A percentile compares a stretch with the other conserved stretches of the same genome.
These are phyloP conservation scores for Drosophila mulleri DNA, from an alignment of 2,888 invertebrate species.

Conservation along the genomic window DNA sequence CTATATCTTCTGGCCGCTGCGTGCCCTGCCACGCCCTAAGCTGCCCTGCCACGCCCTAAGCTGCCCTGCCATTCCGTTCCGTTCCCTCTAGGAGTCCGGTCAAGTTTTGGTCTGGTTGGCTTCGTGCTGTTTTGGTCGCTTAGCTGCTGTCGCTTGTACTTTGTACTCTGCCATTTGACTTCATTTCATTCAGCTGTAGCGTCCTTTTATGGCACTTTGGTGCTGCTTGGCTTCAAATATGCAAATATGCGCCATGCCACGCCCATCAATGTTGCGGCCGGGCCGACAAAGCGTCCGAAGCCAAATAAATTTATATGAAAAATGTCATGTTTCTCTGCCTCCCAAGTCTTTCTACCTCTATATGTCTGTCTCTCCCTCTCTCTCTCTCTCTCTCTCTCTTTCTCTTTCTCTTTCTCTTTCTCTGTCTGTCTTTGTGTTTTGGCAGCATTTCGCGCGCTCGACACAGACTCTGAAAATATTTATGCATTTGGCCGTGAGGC, in stretches of 20 bases:
- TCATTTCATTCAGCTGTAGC: slow-evolving; percentile 63
- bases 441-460: slow-evolving; percentile 27
- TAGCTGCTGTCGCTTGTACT: slow-evolving; percentile 30
- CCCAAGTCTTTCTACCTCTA: not conserved
- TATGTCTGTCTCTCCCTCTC: slow-evolving; percentile 2
- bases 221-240: slow-evolving; percentile 68
- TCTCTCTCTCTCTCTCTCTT: not conserved
- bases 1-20: slow-evolving; percentile 47
- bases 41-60: no score
- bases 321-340: slow-evolving; percentile 54
- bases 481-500: slow-evolving; percentile 74
- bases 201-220: slow-evolving; percentile 68
- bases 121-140: slow-evolving; percentile 14
- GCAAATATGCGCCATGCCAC: slow-evolving; percentile 56
- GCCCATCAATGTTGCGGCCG: slow-evolving; percentile 25
- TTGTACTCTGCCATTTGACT: slow-evolving; percentile 53
- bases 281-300: slow-evolving; percentile 42
- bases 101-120: not conserved
- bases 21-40: no score
- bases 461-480: slow-evolving; percentile 59
- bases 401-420: not conserved
- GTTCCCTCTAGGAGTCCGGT: slow-evolving; percentile 3
- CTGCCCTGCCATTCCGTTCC: no score
- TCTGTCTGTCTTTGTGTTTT: no score
- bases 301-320: slow-evolving; percentile 74